Conservation (phyloP, 2,113 vertebrate genomes). For the Neoarius graeffei region DNA sequence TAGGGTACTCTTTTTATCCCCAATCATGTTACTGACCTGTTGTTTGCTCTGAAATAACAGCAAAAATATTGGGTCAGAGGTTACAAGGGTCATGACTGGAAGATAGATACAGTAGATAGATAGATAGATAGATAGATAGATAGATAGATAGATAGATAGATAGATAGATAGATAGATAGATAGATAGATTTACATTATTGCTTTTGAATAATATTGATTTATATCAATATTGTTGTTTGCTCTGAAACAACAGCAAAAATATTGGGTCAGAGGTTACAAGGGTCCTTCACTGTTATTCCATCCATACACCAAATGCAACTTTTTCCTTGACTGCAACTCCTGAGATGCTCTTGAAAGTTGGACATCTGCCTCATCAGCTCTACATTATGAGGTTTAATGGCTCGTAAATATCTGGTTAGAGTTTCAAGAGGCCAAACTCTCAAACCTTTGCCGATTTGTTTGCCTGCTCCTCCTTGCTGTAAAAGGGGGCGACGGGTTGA, state of each 20-base stretch:
- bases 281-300: neutral
- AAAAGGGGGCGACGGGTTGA: slow-evolving; percentile 45
- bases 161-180: neutral
- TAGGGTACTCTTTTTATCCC: too few species aligned
- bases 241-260: too few species aligned
- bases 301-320: neutral
- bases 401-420: slow-evolving; percentile 56
- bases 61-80: neutral
- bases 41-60: neutral
- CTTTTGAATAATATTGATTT: neutral
- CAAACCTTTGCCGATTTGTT: slow-evolving; percentile 32
- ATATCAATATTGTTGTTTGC: too few species aligned
- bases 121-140: neutral
- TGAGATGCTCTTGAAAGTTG: slow-evolving; percentile 32
- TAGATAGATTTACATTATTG: neutral
- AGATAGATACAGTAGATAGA: neutral
- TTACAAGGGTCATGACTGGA: neutral
- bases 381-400: slow-evolving; percentile 50
- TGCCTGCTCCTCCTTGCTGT: slow-evolving; percentile 41
- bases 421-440: slow-evolving; percentile 52
- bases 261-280: too few species aligned
- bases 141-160: slow-evolving; percentile 2
- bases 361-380: slow-evolving; percentile 15
- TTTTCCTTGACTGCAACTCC: neutral
- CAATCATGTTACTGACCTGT: too few species aligned